Base-by-base conservation (phyloP, 2,888 invertebrate genomes). In the Caenorhabditis panamensis region DNA sequence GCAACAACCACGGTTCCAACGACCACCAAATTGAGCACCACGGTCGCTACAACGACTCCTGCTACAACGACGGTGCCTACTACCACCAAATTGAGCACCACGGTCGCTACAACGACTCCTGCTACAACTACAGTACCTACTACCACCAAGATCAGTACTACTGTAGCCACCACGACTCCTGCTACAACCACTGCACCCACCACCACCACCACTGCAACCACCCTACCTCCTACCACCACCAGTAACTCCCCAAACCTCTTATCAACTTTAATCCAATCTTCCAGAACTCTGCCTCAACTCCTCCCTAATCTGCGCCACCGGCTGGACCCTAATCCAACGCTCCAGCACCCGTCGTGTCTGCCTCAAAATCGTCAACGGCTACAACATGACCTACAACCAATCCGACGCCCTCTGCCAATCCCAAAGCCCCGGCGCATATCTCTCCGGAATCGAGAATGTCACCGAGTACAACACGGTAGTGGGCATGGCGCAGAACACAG, bases 401-500 rank as follows among this genome's bases (percentile, higher is more conserved):
- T 77, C 77, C 26, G 41, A 36, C 1, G 51, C 28, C 1, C 37
- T 69, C n/a, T 77, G 77, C 44, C 18, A 26, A 16, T 22, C 62
- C 8, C 58, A 63, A 20, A 58, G 69, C 16, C 63, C 58, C 53
- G 31, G 37, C 11, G 22, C 53, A 26, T 77, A 63, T 22, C 31
- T 77, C 3, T 77, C 77, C 3, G 77, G 77, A 56, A 64, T 77
- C 18, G 77, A 77, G 16, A 75, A 66, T 20, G 66, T 66, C n/a
- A 66, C 66, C 11, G 75, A 75, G 37, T 75, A 75, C 47, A 28
- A 75, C n/a, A 59, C 53, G 1, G 61, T 66, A 2, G 75, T 75
- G 13, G 59, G 66, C 16, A n/a, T 75, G 20, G 75, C 75, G 1
- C 51, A 75, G 49, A 37, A 47, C 31, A 20, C 66, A 1, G 75